Evolutionary conservation across 2,113 vertebrate genomes (phyloP), one percentile per base, ranked within the genome.

Genomic region (Nannospalax galili): DNA sequence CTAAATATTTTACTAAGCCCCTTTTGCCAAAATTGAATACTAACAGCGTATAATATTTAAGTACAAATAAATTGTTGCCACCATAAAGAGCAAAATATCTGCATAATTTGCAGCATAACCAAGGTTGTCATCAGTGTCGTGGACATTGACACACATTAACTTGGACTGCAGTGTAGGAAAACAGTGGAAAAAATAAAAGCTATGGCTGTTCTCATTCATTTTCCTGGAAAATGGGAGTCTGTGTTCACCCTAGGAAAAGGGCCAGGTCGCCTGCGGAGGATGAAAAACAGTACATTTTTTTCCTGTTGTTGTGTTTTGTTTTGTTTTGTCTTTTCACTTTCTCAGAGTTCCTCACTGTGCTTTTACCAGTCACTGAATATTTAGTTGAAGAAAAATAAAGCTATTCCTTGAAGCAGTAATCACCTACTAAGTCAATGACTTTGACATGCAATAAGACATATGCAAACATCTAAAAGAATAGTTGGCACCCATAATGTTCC

Each of bases 201-300:
- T 67, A 93, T 48, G 94, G 90, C 84, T 96, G 84, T 90, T 93
- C 90, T 95, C 84, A 64, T 90, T 93, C 73, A 72, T 88, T 94
- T 97, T 96, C 96, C 78, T 97, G 62, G 95, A 97, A 97, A 91
- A 19, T 67, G 32, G 14, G 90, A 94, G 91, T 96, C 93, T 96
- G 86, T 82, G 82, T 58, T 90, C 97, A 92, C 30, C 90, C 95
- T 56, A 94, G 94, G 92, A 92, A 97, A 95, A 84, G 26, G 79
- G 92, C 93, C 95, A 98, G 90, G 52, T 88, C 3, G 2, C 65
- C 73, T 69, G 20, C 94, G 90, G 48, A 95, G 88, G 1, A 24
- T 26, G 75, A 94, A 86, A 87, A 96, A 92, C 9, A 65, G n/a
- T 32, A 42, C 81, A 67, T 60, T 92, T 89, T 85, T 78, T 96